Conservation (phyloP, 1,140 invertebrate species). For the Adelges cooleyi region DNA sequence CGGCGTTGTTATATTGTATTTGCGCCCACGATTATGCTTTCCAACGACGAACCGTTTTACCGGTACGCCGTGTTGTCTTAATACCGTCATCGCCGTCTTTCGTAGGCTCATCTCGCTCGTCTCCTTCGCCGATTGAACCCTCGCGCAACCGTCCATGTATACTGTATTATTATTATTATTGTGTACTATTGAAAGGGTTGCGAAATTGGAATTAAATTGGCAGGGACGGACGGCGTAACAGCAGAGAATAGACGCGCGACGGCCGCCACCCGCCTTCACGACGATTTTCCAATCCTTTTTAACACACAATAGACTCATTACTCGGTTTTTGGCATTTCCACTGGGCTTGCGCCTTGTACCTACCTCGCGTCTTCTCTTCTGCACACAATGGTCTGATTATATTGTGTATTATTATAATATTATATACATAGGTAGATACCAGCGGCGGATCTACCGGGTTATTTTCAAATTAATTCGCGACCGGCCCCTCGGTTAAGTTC, state of each 20-base stretch:
- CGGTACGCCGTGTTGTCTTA: no score
- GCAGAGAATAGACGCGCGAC: conserved; percentile 3
- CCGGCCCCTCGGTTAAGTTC: no score
- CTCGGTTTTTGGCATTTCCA: conserved; percentile 27
- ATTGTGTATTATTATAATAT: no score
- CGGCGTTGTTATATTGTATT: neutral
- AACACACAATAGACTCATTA: conserved; percentile 27
- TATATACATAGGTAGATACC: no score
- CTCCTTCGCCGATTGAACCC: neutral
- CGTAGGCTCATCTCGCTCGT: neutral
- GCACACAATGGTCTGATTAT: conserved; percentile 23
- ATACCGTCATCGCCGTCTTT: no score
- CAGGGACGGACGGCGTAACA: neutral
- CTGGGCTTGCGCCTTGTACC: neutral
- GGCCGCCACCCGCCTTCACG: conserved; percentile 14
- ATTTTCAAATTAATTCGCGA: no score
- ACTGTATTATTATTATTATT: no score
- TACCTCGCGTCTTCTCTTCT: neutral
- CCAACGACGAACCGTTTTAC: neutral
- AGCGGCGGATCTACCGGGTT: no score
- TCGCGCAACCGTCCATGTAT: neutral
- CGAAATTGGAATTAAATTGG: conserved; percentile 27
- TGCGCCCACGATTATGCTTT: conserved; percentile 18
- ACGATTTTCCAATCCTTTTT: conserved; percentile 28
- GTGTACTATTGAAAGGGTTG: conserved; percentile 15